Base-by-base conservation (phyloP, 1,140 invertebrate genomes). In the Ostrea edulis region DNA sequence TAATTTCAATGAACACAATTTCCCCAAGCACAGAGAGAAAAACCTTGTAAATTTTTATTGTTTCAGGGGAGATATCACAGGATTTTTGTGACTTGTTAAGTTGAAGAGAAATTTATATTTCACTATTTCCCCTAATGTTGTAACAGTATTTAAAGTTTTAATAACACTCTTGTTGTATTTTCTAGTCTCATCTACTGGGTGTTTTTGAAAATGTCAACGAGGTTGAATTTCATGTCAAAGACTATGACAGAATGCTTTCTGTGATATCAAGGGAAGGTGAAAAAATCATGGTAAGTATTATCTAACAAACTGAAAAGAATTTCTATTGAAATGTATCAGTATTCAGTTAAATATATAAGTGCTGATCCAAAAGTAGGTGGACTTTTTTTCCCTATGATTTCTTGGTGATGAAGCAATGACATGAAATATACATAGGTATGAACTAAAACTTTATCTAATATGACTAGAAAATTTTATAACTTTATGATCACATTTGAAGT, bases 121-220 rank as follows among this genome's bases (percentile, higher is more conserved):
- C 5, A 2, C 35, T 5, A 44, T 44, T 5, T 5, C 35, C 35
- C 35, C 35, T 44, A 44, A 44, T 2, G 35, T 44, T 44, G 35
- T 44, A 44, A 5, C 35, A 44, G 35, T 44, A 44, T 5, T 44
- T 44, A 44, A 44, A 44, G 35, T 44, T 44, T 1, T 44, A 44
- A 44, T 44, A 44, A 44, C 5, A 44, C 35, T 44, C 35, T 2
- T 44, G 35, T 44, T 51, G 17, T 88, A 65, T 35, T 25, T 88
- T 91, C 54, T 87, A 99, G 95, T 97, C 98, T 93, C 98, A 99
- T 95, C 95, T 99, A 14, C 94, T 99, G 0, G 98, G 98, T 1
- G 98, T 99, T 91, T 99, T 99, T 95, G 98, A 99, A 94, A 99
- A 99, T 93, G 98, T 98, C 0, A 96, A 97, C 93, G 97, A 97